Conservation (phyloP, 1,140 invertebrate species). For the Argopecten irradians region DNA sequence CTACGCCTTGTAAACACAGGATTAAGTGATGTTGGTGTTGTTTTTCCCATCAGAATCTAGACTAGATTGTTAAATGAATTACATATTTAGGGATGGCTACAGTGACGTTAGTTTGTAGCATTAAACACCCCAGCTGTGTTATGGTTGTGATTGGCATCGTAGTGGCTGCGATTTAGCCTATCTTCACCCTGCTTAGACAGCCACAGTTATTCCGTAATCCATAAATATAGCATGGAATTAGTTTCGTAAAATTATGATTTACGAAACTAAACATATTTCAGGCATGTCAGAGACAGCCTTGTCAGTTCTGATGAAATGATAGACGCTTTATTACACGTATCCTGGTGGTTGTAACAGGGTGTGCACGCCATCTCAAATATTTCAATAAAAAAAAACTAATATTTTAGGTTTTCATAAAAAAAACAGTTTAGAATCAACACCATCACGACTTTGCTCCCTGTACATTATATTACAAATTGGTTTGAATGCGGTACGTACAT, state of each 20-base stretch:
- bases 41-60: background rate
- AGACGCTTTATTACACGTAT: background rate
- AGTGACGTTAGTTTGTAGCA: background rate
- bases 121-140: conserved; percentile 6
- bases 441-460: background rate
- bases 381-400: background rate
- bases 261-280: conserved; percentile 22
- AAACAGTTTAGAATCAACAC: background rate
- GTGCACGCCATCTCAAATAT: background rate
- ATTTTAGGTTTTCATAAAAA: background rate
- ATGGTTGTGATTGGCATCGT: background rate
- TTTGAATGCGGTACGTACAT: no score
- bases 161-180: background rate
- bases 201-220: background rate
- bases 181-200: background rate
- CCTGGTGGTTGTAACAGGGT: background rate
- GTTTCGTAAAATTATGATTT: background rate
- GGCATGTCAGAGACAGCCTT: background rate
- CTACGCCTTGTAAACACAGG: background rate
- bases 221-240: background rate
- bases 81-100: background rate
- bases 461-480: no score
- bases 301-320: background rate
- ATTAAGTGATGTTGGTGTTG: background rate
- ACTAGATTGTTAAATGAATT: conserved; percentile 1